Base-by-base conservation (phyloP, 2,888 invertebrate species). In the Erebia epiphron region DNA sequence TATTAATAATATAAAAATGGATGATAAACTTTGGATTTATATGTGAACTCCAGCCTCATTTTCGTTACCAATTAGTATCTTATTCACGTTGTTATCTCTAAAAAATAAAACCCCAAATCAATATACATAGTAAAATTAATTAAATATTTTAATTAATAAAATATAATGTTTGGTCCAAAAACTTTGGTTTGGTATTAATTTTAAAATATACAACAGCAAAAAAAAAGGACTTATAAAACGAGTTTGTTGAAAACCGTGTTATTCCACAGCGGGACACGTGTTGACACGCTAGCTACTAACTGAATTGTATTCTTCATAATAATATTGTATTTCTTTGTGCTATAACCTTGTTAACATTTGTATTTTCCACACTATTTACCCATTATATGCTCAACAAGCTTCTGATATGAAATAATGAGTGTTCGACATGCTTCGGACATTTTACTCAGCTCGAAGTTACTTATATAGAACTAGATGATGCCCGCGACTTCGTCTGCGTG, bases 351-450 rank as follows among this genome's bases (percentile, higher is more conserved):
- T 62, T 62, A 62, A 71, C 70, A 50, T 68, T 68, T 64, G 78
- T 79, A 84, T 83, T 86, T 84, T 86, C 83, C 80, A 79, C 79
- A 80, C 76, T 83, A 85, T 82, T 83, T 21, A 80, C 80, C 85
- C 83, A 86, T 88, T 89, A 87, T 86, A 46, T 62, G 62, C 21
- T 62, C 21, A 46, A 62, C 46, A 49, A 62, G 46, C 21, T 62
- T 62, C 49, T 62, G 21, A 62, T 62, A 62, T 62, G 21, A 62
- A 62, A 62, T 49, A 62, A 62, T 21, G 62, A 46, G 49, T 13
- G 62, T 46, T 62, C 62, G 62, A 62, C 49, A 62, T 62, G 62
- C 62, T 49, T 49, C 9, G 62, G 21, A 21, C 21, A 62, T 62
- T 46, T 18, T 46, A 18, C 21, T 7, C 16, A 43, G 9, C 41